phyloP scores from a whole-genome alignment of 2,888 invertebrate species.

The Dichetophora obliterata region DNA sequence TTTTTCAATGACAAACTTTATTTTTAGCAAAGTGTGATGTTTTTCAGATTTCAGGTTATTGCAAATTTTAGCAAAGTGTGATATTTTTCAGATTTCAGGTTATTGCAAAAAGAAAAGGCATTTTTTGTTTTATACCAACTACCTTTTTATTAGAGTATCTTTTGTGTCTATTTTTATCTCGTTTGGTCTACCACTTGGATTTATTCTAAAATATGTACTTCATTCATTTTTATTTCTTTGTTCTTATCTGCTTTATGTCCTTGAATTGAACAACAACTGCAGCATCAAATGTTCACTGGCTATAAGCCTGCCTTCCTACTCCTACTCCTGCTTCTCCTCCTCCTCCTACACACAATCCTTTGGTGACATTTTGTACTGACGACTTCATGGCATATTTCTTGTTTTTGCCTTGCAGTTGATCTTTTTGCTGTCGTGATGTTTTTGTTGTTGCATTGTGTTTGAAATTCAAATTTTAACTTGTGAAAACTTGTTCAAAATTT shows the following conservation, averaged over 20 bases:
- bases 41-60: background rate
- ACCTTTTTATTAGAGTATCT: too few relatives aligned
- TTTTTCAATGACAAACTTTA: background rate
- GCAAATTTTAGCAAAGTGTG: background rate
- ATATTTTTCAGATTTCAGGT: background rate
- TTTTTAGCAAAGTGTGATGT: background rate
- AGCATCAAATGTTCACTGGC: background rate
- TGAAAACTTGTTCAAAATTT: background rate
- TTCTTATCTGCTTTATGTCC: conserved; percentile 7
- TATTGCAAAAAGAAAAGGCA: too few relatives aligned
- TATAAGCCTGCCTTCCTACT: too few relatives aligned
- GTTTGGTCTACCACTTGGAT: background rate
- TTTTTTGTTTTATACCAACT: too few relatives aligned
- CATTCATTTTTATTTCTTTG: conserved; percentile 6
- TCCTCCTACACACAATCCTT: background rate
- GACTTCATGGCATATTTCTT: background rate
- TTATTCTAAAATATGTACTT: background rate
- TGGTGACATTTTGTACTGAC: background rate
- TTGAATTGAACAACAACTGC: conserved; percentile 5
- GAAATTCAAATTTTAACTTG: background rate
- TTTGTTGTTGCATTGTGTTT: background rate
- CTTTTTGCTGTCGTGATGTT: conserved; percentile 1
- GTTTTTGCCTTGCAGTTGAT: conserved; percentile 1
- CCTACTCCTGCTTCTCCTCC: too few relatives aligned
- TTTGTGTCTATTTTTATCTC: background rate